Evolutionary conservation across 2,113 vertebrate genomes (phyloP).

Genomic region (Pseudorectes ferrugineus): DNA sequence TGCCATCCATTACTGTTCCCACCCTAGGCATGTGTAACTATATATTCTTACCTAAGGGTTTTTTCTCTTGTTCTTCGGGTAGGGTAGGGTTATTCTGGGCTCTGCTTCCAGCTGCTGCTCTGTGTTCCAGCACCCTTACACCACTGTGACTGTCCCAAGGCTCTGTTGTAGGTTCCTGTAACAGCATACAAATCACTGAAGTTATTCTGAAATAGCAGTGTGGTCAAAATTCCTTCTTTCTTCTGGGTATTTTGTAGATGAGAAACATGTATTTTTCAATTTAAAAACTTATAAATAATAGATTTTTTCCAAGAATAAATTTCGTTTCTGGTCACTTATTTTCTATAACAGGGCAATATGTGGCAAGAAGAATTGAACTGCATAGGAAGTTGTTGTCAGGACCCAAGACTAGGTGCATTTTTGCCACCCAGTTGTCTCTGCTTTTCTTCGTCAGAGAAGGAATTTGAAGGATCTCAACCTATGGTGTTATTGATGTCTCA

Average conservation of each 20-base stretch:
- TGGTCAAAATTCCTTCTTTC: neutral
- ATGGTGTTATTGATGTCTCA: neutral
- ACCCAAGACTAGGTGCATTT: neutral
- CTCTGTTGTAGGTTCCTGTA: neutral
- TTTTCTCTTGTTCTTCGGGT: neutral
- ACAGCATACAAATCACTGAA: neutral
- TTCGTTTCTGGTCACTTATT: neutral
- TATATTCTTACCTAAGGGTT: neutral
- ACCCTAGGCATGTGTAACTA: rapidly evolving
- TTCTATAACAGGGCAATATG: neutral
- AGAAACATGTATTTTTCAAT: neutral
- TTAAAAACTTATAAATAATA: neutral
- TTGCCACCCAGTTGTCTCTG: neutral
- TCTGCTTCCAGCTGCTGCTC: too few species aligned
- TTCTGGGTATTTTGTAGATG: neutral
- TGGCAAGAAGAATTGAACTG: neutral
- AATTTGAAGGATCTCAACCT: neutral
- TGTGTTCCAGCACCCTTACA: neutral
- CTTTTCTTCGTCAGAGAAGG: neutral
- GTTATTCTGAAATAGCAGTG: neutral
- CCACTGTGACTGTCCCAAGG: neutral
- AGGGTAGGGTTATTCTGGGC: neutral
- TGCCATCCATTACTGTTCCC: neutral
- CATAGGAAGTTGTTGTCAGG: neutral
- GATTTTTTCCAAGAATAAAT: rapidly evolving